Evolutionary conservation across 1,140 invertebrate species (phyloP), one percentile per base, ranked within the genome.

Genomic region (Procambarus virginalis): DNA sequence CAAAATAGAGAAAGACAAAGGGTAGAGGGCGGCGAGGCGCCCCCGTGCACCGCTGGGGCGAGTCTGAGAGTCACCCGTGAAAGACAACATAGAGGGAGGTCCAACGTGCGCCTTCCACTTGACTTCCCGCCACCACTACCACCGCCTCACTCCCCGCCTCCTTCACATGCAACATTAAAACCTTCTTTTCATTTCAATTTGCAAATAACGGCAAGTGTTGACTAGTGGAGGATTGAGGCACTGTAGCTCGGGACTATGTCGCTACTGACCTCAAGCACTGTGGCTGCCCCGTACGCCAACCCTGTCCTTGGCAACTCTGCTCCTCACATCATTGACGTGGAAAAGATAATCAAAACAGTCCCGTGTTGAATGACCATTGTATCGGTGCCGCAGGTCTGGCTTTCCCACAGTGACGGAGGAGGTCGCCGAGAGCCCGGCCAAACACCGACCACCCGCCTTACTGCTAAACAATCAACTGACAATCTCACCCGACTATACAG

Each of bases 281-380:
- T 55, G 8, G 51, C 51, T 55, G 2, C 8, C 51, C 12, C 51
- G 8, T 12, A 55, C 8, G 51, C 12, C 8, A 55, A 55, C 34
- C 49, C 12, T 45, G 6, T 2, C 51, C 80, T 75, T 84, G 83
- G 83, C 49, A 84, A 84, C 83, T 20, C 68, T 84, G 83, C 12
- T 64, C 60, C 77, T 75, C 60, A 80, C 68, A 51, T 88, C 86
- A 70, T 34, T 88, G 86, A 88, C 86, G 86, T 81, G 86, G 78
- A 88, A 88, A 73, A 88, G 86, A 88, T 88, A 88, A 88, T 88
- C 86, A 88, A 88, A 88, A 81, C 86, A 80, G 86, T 81, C 68
- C 78, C 9, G 64, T 81, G 78, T 55, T 88, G 78, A 82, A 88
- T 88, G 86, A 80, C 86, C 86, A 88, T 88, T 88, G 86, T 88